Evolutionary conservation across 1,140 invertebrate species (phyloP).

Genomic region (Drosophila nasuta): DNA sequence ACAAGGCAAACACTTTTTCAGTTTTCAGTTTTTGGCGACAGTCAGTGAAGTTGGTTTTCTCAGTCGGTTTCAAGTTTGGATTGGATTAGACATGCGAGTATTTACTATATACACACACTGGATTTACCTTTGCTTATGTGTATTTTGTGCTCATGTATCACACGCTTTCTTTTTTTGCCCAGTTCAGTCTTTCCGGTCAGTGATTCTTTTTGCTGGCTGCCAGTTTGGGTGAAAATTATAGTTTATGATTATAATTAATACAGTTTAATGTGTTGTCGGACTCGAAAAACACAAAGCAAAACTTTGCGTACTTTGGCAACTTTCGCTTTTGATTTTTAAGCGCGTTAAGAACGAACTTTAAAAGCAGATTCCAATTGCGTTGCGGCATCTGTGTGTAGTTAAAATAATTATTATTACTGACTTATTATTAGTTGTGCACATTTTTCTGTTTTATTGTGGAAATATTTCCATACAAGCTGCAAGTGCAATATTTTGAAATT

Average conservation of each 20-base stretch:
- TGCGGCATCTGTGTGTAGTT: neutral
- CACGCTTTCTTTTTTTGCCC: constrained; percentile 56
- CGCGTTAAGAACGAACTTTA: constrained; percentile 10
- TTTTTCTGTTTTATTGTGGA: neutral
- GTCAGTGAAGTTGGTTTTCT: constrained; percentile 1
- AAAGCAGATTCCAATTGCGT: constrained; percentile 25
- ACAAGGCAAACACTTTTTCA: constrained; percentile 38
- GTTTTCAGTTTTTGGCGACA: neutral
- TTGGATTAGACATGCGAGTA: constrained; percentile 2
- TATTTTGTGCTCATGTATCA: constrained; percentile 11
- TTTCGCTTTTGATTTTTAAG: constrained; percentile 59
- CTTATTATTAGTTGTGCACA: neutral
- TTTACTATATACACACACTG: neutral
- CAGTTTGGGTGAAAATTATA: constrained; percentile 71
- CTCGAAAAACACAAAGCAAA: neutral
- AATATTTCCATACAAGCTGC: neutral
- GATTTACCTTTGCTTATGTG: neutral
- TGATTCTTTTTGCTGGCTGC: constrained; percentile 62
- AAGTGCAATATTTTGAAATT: neutral
- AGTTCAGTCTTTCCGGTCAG: constrained; percentile 68
- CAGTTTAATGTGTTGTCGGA: constrained; percentile 62
- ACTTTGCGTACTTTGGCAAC: constrained; percentile 45
- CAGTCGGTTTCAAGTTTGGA: neutral
- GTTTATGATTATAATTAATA: constrained; percentile 79
- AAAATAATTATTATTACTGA: neutral